Evolutionary conservation across 2,113 vertebrate genomes (phyloP).

Genomic region (Zosterops hypoxanthus): DNA sequence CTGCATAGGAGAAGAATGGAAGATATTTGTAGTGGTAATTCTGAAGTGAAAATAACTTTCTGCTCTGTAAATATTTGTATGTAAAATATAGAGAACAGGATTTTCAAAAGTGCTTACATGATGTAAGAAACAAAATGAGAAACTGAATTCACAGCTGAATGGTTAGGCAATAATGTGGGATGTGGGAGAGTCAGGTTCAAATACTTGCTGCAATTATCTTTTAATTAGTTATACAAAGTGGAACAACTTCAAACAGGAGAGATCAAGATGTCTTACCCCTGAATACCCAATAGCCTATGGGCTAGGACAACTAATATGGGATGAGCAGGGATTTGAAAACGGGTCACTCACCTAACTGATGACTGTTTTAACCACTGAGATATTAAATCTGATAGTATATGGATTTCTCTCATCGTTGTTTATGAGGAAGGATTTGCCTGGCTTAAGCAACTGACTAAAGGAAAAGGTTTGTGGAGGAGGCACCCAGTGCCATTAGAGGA

Average conservation of each 20-base stretch:
- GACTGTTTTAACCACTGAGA: conserved; percentile 59
- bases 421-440: conserved; percentile 36
- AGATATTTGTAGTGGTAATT: not conserved
- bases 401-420: conserved; percentile 33
- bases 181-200: conserved; percentile 61
- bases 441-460: conserved; percentile 25
- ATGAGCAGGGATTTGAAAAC: conserved; percentile 45
- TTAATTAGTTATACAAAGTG: conserved; percentile 71
- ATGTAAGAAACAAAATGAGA: conserved; percentile 36
- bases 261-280: conserved; percentile 34
- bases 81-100: not conserved
- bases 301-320: conserved; percentile 36
- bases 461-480: conserved; percentile 15
- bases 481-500: not conserved
- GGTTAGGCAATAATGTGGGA: conserved; percentile 53
- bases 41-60: not conserved
- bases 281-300: conserved; percentile 50
- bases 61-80: not conserved
- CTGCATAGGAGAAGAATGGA: not conserved
- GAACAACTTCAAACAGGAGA: conserved; percentile 65
- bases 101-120: conserved; percentile 20
- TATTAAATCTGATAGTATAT: conserved; percentile 59
- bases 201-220: conserved; percentile 58
- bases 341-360: conserved; percentile 54
- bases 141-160: conserved; percentile 5